Percentiles rank a stretch among this genome's conserved stretches.
Evolutionary conservation across 1,140 invertebrate genomes (phyloP).

Genomic region (Scaptodrosophila lebanonensis): DNA sequence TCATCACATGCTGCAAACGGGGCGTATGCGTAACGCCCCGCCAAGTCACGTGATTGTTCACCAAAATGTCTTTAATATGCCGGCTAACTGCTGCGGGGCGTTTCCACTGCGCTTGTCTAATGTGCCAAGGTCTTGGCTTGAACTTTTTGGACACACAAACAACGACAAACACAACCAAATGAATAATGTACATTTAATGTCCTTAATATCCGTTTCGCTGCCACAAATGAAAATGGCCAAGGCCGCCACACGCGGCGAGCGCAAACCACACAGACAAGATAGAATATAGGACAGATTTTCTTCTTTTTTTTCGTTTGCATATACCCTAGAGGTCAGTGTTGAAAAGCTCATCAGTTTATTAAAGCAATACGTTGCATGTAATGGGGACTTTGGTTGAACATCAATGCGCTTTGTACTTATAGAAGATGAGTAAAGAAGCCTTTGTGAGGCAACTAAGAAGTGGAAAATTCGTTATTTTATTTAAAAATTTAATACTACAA

Average conservation of each 20-base stretch:
- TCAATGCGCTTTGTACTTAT: too few relatives aligned
- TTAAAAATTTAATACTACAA: too few relatives aligned
- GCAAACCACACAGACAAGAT: background rate
- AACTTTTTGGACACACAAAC: background rate
- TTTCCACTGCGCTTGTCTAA: constrained; percentile 11
- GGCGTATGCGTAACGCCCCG: constrained; percentile 46
- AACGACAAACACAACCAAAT: constrained; percentile 27
- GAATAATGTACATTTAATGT: constrained; percentile 61
- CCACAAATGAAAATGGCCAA: too few relatives aligned
- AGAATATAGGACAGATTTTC: constrained; percentile 24
- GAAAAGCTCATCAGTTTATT: too few relatives aligned
- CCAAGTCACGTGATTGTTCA: constrained; percentile 36
- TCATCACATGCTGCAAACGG: constrained; percentile 48
- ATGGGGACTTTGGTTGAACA: too few relatives aligned
- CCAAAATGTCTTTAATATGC: constrained; percentile 50
- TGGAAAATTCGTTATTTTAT: too few relatives aligned
- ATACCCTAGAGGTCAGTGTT: too few relatives aligned
- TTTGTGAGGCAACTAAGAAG: too few relatives aligned
- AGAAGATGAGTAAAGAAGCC: too few relatives aligned
- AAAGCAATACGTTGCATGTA: too few relatives aligned
- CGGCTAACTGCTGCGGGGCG: background rate
- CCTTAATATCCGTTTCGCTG: constrained; percentile 53
- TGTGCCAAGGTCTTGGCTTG: constrained; percentile 33
- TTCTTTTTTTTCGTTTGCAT: too few relatives aligned
- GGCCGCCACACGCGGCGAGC: background rate